A percentile compares a stretch with the other conserved stretches of the same genome.
phyloP scores from a whole-genome alignment of 2,113 vertebrate species.

The Anolis sagrei region DNA sequence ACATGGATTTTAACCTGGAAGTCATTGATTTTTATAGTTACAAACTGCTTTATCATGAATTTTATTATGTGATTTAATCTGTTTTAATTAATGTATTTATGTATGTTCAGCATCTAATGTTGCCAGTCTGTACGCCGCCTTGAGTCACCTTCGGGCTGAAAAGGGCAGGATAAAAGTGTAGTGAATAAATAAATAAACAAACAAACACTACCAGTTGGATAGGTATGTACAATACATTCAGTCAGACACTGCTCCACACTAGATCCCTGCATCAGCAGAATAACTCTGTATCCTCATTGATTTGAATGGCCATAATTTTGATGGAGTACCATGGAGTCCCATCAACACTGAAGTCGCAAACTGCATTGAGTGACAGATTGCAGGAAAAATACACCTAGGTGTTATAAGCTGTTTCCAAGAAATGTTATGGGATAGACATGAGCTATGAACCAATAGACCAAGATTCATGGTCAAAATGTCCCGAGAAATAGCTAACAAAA shows the following conservation, averaged over 20 bases:
- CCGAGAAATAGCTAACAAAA: slow-evolving; percentile 34
- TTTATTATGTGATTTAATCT: too few species aligned
- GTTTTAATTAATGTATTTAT: too few species aligned
- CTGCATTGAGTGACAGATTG: slow-evolving; percentile 52
- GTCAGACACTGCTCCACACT: background rate
- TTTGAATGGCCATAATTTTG: slow-evolving; percentile 38
- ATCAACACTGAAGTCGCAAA: slow-evolving; percentile 44
- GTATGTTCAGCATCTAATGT: too few species aligned
- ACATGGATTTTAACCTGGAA: too few species aligned
- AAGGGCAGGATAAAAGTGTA: too few species aligned
- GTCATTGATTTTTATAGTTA: too few species aligned
- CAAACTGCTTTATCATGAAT: too few species aligned
- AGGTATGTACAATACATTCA: too few species aligned
- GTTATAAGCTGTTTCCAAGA: slow-evolving; percentile 38
- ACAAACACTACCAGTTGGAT: too few species aligned
- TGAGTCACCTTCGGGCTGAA: too few species aligned
- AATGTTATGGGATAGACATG: background rate
- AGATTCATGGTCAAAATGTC: background rate
- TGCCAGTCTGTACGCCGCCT: too few species aligned
- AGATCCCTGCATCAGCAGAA: slow-evolving; percentile 41
- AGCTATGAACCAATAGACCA: slow-evolving; percentile 26
- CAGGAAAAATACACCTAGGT: slow-evolving; percentile 37
- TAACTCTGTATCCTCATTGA: slow-evolving; percentile 53
- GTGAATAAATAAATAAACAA: too few species aligned
- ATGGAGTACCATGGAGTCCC: slow-evolving; percentile 52